Evolutionary conservation across 2,797 vertebrate genomes (phyloP), one percentile per base, ranked within the genome.

Genomic region (Brachymystax lenok): DNA sequence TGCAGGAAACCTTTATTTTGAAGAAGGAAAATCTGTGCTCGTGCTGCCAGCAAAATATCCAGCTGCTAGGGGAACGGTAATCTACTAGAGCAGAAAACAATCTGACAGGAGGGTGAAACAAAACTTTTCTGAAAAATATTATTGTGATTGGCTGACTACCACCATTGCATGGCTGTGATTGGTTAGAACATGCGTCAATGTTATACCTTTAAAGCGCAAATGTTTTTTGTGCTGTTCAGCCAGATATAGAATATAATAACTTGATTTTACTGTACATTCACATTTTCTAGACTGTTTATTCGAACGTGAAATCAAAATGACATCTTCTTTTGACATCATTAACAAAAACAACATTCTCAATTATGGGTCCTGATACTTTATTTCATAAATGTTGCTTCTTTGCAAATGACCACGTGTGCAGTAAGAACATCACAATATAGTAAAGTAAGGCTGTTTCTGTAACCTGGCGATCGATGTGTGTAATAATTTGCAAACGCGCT

Each of bases 311-410:
- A 59, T 19, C 3, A 61, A 61, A 61, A 61, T 61, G n/a, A 61
- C 21, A 24, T 46, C 40, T 61, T 61, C 13, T 69, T n/a, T 19
- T 30, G 28, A 33, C 28, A 67, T 59, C 3, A 13, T 30, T 64
- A 27, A 28, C n/a, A 66, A 64, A 51, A 6, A 30, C n/a, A 33
- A 6, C 4, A 74, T 40, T 21, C 13, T 17, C 14, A 64, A 27
- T 81, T 87, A 82, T 68, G 78, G 16, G 59, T 24, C 59, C 81
- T 81, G 84, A 89, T 89, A 80, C 90, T 92, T 91, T 91, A 92
- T 91, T 92, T 87, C 40, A 10, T 10, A 40, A 90, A 86, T 88
- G 88, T 80, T 71, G 66, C 21, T 77, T 77, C 78, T 80, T 76
- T 83, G 84, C 83, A 85, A 86, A 87, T n/a, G 75, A 71, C 71